phyloP scores from a whole-genome alignment of 2,113 vertebrate species.

The Paradisaea rubra region DNA sequence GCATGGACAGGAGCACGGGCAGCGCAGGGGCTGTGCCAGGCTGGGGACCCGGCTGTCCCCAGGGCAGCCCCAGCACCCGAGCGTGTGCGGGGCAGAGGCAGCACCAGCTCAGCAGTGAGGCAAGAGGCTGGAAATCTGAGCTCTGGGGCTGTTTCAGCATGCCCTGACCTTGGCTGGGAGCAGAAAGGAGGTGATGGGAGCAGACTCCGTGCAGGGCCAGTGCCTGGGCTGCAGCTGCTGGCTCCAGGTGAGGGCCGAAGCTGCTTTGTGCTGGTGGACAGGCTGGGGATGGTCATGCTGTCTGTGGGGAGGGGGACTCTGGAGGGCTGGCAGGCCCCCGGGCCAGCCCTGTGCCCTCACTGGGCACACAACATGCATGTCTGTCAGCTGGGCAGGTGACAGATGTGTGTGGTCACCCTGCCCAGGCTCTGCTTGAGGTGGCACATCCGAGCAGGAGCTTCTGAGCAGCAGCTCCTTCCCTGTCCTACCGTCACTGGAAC shows the following conservation, averaged over 20 bases:
- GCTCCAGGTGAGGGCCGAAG: background rate
- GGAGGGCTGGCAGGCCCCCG: rapidly evolving
- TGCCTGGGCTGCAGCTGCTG: background rate
- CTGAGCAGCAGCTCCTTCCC: background rate
- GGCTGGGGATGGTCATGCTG: background rate
- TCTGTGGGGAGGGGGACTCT: rapidly evolving
- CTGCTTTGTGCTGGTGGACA: background rate
- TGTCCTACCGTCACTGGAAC: rapidly evolving
- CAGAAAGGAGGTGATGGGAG: background rate
- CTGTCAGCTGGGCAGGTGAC: background rate
- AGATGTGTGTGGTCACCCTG: rapidly evolving
- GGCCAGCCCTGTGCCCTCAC: background rate
- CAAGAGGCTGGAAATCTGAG: slow-evolving; percentile 25
- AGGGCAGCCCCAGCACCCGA: rapidly evolving
- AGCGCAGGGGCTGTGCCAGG: background rate
- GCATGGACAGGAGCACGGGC: background rate
- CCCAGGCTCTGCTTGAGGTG: background rate
- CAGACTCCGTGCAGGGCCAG: rapidly evolving
- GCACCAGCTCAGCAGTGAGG: background rate
- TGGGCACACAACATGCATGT: rapidly evolving
- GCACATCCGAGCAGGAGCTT: background rate
- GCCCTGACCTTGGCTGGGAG: background rate
- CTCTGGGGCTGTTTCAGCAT: background rate
- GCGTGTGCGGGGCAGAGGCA: rapidly evolving
- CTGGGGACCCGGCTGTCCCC: background rate